Conservation (phyloP, 2,113 vertebrate species). For the Gnathonemus echidnorhynchus region DNA sequence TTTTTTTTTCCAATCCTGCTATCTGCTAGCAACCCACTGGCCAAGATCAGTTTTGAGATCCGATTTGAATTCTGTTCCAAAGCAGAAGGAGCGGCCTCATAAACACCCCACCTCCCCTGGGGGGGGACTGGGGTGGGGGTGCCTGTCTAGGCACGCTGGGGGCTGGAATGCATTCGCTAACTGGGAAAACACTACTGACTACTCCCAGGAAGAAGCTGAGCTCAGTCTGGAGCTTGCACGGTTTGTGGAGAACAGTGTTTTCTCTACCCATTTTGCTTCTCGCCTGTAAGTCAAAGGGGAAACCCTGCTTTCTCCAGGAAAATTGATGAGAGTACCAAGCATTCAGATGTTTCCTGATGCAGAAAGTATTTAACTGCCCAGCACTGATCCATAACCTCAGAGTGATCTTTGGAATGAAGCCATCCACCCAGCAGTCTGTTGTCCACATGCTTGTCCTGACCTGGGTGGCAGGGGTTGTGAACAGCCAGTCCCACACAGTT, state of each 20-base stretch:
- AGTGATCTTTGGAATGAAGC: background rate
- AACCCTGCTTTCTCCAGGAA: background rate
- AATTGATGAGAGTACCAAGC: background rate
- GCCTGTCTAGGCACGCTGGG: background rate
- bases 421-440: background rate
- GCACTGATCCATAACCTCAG: background rate
- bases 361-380: background rate
- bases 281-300: background rate
- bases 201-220: background rate
- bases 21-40: background rate
- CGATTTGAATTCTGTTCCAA: background rate
- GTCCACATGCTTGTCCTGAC: background rate
- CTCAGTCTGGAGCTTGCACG: background rate
- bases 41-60: background rate
- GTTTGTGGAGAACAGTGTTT: background rate
- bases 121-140: background rate
- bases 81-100: background rate
- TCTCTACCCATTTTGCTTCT: background rate
- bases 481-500: background rate
- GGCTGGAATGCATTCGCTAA: slow-evolving; percentile 5
- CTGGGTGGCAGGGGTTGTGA: background rate
- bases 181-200: background rate
- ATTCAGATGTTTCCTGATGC: background rate
- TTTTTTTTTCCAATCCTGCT: background rate
- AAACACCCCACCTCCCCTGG: background rate